Percentiles rank a stretch among this genome's conserved stretches.
These are phyloP conservation scores for Prolemur simus DNA, from an alignment of 2,113 vertebrate genomes.

Conservation along the genomic window DNA sequence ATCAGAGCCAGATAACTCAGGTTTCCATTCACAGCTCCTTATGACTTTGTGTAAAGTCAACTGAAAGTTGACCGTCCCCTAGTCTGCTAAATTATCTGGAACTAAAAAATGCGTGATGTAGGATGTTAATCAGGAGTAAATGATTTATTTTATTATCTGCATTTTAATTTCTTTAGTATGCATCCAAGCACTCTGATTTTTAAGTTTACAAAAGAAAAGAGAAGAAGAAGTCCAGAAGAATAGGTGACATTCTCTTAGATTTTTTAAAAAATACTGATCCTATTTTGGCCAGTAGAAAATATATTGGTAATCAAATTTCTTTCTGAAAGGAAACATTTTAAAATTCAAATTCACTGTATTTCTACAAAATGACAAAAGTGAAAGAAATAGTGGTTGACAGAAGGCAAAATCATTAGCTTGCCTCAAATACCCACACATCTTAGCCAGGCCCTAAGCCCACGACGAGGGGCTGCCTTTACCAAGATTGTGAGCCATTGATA, in stretches of 20 bases:
- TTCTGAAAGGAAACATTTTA: conserved; percentile 15
- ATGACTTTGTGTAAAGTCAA: not conserved
- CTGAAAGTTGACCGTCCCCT: not conserved
- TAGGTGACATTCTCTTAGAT: not conserved
- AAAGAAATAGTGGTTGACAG: not conserved
- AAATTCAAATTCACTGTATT: conserved; percentile 1
- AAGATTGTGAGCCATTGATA: not conserved
- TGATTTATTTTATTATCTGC: not conserved
- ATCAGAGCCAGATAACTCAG: not conserved
- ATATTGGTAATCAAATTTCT: not conserved
- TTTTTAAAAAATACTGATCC: not conserved
- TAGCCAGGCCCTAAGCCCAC: not conserved
- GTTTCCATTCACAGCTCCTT: not conserved
- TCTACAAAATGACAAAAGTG: not conserved
- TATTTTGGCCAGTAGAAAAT: not conserved
- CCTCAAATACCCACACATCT: not conserved
- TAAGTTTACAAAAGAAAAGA: not conserved
- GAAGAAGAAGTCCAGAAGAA: not conserved
- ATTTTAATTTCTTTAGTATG: not conserved
- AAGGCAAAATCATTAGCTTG: not conserved
- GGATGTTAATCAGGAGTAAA: not conserved
- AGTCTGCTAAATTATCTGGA: not conserved
- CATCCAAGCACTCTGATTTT: not conserved
- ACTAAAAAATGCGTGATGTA: not conserved
- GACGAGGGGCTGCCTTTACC: not conserved